These are phyloP conservation scores for Gastrophryne carolinensis DNA, from an alignment of 2,797 vertebrate species.

Conservation along the genomic window DNA sequence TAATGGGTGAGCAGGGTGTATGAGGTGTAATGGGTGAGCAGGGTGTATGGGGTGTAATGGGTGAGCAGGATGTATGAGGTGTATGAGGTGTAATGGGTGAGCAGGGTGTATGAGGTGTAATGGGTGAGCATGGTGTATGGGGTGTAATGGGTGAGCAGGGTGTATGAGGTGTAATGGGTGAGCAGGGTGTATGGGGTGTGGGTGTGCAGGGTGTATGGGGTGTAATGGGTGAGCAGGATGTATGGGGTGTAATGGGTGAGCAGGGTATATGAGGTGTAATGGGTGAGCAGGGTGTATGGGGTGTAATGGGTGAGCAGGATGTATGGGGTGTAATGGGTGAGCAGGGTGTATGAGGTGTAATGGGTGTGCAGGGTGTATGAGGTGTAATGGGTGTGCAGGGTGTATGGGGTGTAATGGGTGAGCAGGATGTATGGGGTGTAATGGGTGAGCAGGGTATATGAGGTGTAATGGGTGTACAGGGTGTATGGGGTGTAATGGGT, in stretches of 20 bases:
- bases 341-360: not conserved
- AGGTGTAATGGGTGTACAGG: not conserved
- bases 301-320: not conserved
- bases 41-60: not conserved
- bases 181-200: not conserved
- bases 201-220: too few species aligned
- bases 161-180: not conserved
- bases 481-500: too few species aligned
- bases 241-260: not conserved
- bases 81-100: not conserved
- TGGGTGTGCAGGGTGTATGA: too few species aligned
- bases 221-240: too few species aligned
- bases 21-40: too few species aligned
- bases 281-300: not conserved
- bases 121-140: not conserved
- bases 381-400: not conserved
- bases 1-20: too few species aligned
- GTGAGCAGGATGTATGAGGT: not conserved
- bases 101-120: too few species aligned
- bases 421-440: not conserved
- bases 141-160: not conserved
- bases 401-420: not conserved
- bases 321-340: conserved; percentile 79
- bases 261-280: too few species aligned
- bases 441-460: not conserved